Percentiles rank a stretch among this genome's conserved stretches.
phyloP scores from a whole-genome alignment of 2,888 invertebrate genomes.

The Osedax frankpressi region DNA sequence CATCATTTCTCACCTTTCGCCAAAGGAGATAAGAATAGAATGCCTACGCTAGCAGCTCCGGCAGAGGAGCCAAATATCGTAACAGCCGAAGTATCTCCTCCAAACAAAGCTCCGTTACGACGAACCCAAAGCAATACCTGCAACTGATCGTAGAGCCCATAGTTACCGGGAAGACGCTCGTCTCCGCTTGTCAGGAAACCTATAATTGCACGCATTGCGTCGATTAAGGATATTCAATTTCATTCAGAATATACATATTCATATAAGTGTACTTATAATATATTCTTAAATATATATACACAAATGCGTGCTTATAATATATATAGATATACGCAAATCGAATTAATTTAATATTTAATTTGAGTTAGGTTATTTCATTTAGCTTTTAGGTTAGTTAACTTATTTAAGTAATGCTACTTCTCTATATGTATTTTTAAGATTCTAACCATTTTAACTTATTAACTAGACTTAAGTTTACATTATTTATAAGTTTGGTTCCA shows the following conservation, averaged over 20 bases:
- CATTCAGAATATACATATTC: not conserved
- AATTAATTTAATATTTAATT: not conserved
- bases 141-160: conserved; percentile 31
- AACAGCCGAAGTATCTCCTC: conserved; percentile 26
- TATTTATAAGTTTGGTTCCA: no score
- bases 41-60: conserved; percentile 30
- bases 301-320: not conserved
- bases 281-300: not conserved
- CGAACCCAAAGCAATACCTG: conserved; percentile 28
- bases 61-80: conserved; percentile 33
- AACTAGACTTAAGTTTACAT: no score
- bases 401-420: no score
- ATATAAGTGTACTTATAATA: not conserved
- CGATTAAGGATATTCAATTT: not conserved
- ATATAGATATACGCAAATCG: not conserved
- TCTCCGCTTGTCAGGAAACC: conserved; percentile 29
- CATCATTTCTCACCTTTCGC: conserved; percentile 26
- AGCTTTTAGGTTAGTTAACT: no score
- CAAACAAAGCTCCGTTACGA: conserved; percentile 27
- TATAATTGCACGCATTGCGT: conserved; percentile 11
- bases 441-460: no score
- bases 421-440: no score
- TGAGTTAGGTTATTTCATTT: no score
- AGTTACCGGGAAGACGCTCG: conserved; percentile 28
- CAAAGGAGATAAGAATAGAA: conserved; percentile 27